Evolutionary conservation across 2,797 vertebrate genomes (phyloP).

Genomic region (Eulemur albifrons): DNA sequence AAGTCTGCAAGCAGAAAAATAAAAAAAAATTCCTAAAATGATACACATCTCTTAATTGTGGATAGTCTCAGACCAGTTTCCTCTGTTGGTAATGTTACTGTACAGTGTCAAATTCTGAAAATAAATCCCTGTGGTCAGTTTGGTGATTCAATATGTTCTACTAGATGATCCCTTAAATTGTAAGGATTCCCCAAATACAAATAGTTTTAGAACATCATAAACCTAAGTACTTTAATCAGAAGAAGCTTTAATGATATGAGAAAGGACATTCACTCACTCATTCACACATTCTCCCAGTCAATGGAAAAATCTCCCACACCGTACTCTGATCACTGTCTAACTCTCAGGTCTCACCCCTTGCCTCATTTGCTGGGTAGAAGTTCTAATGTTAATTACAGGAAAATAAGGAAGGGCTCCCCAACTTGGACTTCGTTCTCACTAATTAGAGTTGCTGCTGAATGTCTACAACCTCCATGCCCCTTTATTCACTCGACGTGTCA

Average conservation of each 20-base stretch:
- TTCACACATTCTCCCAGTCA: neutral
- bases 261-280: neutral
- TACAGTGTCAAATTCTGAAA: slow-evolving; percentile 1
- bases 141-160: neutral
- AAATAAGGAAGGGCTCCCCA: neutral
- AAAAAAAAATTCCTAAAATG: slow-evolving; percentile 17
- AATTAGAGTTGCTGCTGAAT: neutral
- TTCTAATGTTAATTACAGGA: neutral
- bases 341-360: neutral
- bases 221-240: neutral
- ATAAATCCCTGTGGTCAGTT: neutral
- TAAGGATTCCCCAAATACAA: slow-evolving; percentile 7
- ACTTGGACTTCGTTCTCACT: neutral
- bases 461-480: neutral
- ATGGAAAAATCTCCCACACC: neutral
- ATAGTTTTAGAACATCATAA: slow-evolving; percentile 13
- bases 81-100: neutral
- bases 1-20: neutral
- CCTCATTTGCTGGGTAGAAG: neutral
- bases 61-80: neutral
- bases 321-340: neutral
- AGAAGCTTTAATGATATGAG: neutral
- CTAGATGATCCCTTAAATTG: neutral
- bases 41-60: slow-evolving; percentile 23
- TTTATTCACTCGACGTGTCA: neutral